A percentile compares a stretch with the other conserved stretches of the same genome.
phyloP scores from a whole-genome alignment of 2,113 vertebrate species.

The Eptesicus fuscus region DNA sequence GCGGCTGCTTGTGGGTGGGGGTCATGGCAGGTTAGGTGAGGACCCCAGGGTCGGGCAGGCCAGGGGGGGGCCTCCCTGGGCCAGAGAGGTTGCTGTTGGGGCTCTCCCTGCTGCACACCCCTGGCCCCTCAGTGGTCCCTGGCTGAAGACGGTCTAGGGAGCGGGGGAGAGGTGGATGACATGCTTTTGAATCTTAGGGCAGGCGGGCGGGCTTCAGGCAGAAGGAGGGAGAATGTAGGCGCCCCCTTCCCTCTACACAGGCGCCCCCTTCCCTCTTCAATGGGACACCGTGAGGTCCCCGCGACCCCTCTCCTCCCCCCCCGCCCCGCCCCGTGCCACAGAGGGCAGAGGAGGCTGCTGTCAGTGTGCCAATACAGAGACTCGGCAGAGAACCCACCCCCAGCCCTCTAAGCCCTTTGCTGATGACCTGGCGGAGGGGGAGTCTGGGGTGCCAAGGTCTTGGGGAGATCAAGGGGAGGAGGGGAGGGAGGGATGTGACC shows the following conservation, averaged over 20 bases:
- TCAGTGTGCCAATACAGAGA: rapidly evolving
- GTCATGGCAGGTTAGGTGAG: neutral
- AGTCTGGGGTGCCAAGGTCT: neutral
- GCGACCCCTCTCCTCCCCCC: too few relatives aligned
- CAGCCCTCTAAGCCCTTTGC: neutral
- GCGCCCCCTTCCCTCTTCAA: neutral
- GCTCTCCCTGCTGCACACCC: too few relatives aligned
- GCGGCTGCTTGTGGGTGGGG: neutral
- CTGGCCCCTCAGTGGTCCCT: neutral
- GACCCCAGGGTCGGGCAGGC: neutral
- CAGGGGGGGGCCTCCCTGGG: neutral
- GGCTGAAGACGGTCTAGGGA: neutral
- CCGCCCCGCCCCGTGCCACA: too few relatives aligned
- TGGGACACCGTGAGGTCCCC: neutral
- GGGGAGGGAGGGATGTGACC: neutral
- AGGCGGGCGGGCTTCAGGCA: neutral
- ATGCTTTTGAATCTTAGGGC: neutral
- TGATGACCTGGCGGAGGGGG: neutral
- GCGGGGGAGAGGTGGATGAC: neutral
- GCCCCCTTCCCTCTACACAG: neutral
- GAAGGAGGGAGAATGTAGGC: neutral
- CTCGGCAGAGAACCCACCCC: neutral
- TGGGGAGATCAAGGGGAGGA: neutral
- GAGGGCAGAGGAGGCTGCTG: neutral
- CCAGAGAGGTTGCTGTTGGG: neutral